Evolutionary conservation across 2,888 invertebrate species (phyloP).

Genomic region (Xanthostigma xanthostigma): DNA sequence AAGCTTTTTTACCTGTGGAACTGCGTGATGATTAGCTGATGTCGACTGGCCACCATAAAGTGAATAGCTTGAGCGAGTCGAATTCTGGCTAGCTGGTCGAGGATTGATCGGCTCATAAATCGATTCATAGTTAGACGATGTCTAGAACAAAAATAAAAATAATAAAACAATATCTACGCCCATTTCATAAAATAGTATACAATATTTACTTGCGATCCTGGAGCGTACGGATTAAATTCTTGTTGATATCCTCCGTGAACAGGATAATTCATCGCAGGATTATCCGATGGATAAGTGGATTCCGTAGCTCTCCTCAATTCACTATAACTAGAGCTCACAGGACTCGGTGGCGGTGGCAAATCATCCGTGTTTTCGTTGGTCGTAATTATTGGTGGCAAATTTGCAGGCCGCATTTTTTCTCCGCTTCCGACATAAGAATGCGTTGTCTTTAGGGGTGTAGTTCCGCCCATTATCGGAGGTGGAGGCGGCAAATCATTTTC

Average conservation of each 20-base stretch:
- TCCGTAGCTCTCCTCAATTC: constrained; percentile 70
- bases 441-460: not conserved
- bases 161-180: not conserved
- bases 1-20: too few species aligned
- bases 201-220: constrained; percentile 45
- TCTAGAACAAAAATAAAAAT: constrained; percentile 22
- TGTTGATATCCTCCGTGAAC: constrained; percentile 11
- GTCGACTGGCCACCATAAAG: constrained; percentile 33
- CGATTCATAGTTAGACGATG: constrained; percentile 65
- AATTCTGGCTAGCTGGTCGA: constrained; percentile 56
- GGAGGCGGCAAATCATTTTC: constrained; percentile 29
- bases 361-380: constrained; percentile 36
- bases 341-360: constrained; percentile 69
- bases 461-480: constrained; percentile 10
- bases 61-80: constrained; percentile 43
- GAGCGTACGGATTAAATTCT: constrained; percentile 41
- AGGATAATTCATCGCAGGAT: not conserved
- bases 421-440: not conserved
- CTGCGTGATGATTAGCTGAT: constrained; percentile 5
- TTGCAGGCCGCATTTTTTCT: not conserved
- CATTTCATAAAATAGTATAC: not conserved
- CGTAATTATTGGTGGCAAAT: constrained; percentile 5
- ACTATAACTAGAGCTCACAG: constrained; percentile 82
- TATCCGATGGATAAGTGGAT: constrained; percentile 30
- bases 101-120: constrained; percentile 87